These are phyloP conservation scores for Sesia bembeciformis DNA, from an alignment of 2,888 invertebrate species.

Conservation along the genomic window DNA sequence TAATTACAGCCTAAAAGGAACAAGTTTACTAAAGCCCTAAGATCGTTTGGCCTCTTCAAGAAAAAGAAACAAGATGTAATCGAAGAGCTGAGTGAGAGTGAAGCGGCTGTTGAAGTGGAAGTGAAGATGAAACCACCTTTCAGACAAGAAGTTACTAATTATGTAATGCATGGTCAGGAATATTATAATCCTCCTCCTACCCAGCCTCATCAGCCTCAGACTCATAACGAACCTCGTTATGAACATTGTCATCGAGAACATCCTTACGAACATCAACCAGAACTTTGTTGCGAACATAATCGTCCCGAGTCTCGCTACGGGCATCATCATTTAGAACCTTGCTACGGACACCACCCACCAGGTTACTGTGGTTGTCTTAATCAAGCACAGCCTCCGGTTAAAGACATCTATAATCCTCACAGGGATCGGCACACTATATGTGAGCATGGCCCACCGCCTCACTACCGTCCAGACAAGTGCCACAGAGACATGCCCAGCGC, in stretches of 20 bases:
- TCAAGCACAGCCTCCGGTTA: constrained; percentile 3
- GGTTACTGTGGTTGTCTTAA: neutral
- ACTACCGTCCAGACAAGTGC: constrained; percentile 14
- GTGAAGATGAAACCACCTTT: constrained; percentile 28
- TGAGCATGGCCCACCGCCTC: constrained; percentile 8
- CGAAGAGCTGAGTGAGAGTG: constrained; percentile 44
- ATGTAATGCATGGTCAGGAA: constrained; percentile 43
- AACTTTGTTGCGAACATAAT: neutral
- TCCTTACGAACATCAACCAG: neutral
- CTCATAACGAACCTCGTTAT: neutral
- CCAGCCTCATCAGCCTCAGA: constrained; percentile 10
- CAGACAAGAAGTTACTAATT: constrained; percentile 42
- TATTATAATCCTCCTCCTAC: constrained; percentile 35
- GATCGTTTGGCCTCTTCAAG: constrained; percentile 33
- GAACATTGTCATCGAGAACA: neutral
- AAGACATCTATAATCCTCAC: neutral
- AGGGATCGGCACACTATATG: constrained; percentile 5
- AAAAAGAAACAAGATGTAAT: constrained; percentile 43
- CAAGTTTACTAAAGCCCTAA: constrained; percentile 36
- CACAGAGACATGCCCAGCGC: constrained; percentile 11
- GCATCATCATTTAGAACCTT: neutral
- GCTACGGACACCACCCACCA: neutral
- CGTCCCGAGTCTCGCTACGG: neutral
- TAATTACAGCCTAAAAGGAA: constrained; percentile 10
- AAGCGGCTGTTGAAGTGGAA: constrained; percentile 31